Conservation (phyloP, 2,888 invertebrate genomes). For the Cosmopolites sordidus region DNA sequence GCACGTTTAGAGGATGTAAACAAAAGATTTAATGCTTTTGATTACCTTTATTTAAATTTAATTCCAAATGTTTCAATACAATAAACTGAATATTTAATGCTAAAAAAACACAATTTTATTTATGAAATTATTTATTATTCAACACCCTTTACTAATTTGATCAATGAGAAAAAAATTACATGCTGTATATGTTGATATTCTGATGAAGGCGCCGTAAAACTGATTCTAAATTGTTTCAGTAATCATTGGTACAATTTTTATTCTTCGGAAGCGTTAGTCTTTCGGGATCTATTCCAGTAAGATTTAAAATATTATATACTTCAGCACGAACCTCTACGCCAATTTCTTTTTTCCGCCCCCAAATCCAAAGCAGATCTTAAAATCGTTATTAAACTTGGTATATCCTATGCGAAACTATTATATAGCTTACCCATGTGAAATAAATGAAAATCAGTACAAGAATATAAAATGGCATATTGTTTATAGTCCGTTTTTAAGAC, state of each 20-base stretch:
- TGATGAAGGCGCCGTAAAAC: background rate
- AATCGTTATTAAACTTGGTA: slow-evolving; percentile 29
- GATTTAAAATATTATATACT: slow-evolving; percentile 60
- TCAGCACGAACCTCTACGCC: slow-evolving; percentile 59
- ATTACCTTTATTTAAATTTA: too few species aligned
- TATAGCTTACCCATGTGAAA: slow-evolving; percentile 57
- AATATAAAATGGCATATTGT: slow-evolving; percentile 68
- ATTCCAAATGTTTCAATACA: too few species aligned
- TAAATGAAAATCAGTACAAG: slow-evolving; percentile 63
- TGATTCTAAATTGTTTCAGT: slow-evolving; percentile 14
- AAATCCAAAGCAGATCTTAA: slow-evolving; percentile 70
- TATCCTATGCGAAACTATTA: too few species aligned
- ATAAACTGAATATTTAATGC: too few species aligned
- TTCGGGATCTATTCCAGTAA: slow-evolving; percentile 62
- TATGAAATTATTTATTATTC: too few species aligned
- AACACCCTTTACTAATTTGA: too few species aligned
- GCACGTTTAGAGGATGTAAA: too few species aligned
- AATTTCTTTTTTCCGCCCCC: slow-evolving; percentile 64
- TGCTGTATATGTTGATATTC: background rate
- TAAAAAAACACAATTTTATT: too few species aligned
- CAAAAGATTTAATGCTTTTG: too few species aligned
- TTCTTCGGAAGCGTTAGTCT: slow-evolving; percentile 68
- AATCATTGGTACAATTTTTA: slow-evolving; percentile 53
- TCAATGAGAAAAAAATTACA: too few species aligned
- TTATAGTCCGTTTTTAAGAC: slow-evolving; percentile 69